Base-by-base conservation (phyloP, 2,888 invertebrate genomes). In the Acrobasis suavella region DNA sequence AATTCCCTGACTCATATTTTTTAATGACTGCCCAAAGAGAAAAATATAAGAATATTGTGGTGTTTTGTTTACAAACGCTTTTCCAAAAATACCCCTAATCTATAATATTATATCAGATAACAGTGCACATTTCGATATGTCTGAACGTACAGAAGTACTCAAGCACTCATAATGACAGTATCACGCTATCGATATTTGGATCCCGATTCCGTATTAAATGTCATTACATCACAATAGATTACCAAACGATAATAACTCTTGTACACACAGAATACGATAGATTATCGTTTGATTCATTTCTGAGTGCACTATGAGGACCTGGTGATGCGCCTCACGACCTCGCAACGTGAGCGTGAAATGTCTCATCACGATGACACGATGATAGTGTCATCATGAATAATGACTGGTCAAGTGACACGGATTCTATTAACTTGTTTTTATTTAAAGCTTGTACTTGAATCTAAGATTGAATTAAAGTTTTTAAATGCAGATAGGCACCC, bases 151-250 rank as follows among this genome's bases (percentile, higher is more conserved):
- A 46, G 46, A 46, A 14, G 14, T n/a, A 46, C 46, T 46, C 46
- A 14, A 12, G 14, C 5, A 14, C n/a, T 14, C n/a, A 46, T 46
- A 67, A 69, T 55, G 62, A 67, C 54, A 62, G 42, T 55, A 62
- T 64, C 68, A 68, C 64, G 68, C 42, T 63, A 65, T 64, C 64
- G 67, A 54, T 69, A 67, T 68, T 69, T 67, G 58, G 32, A 67
- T 66, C 64, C 32, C 49, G 50, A 51, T 50, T 64, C 46, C 49
- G 16, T 50, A 22, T 39, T 61, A 64, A 61, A 60, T 60, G 64
- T 58, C 14, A 49, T 63, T 58, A 50, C 39, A 16, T 46, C 12
- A 46, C 38, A 54, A 15, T 12, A 52, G 7, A 22, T 17, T 2
- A 22, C 12, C 22, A 46, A 12, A n/a, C 46, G 3, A 46, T 14